A percentile compares a stretch with the other conserved stretches of the same genome.
phyloP scores from a whole-genome alignment of 2,113 vertebrate genomes.

The Chaetura pelagica region DNA sequence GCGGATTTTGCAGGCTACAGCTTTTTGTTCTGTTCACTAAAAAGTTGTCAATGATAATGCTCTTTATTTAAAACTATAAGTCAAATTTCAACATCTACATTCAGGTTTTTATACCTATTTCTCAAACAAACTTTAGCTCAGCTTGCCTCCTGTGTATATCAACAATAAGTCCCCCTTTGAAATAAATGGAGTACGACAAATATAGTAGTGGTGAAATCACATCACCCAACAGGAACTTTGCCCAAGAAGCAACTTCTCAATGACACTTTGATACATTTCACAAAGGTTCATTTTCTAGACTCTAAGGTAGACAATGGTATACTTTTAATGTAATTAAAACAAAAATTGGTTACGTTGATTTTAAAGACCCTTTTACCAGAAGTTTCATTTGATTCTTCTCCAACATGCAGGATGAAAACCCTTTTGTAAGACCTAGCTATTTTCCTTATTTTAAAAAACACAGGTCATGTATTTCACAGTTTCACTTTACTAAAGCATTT shows the following conservation, averaged over 20 bases:
- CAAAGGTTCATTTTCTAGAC: not conserved
- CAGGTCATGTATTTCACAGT: not conserved
- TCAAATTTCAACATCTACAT: not conserved
- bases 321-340: not conserved
- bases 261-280: not conserved
- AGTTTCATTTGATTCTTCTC: not conserved
- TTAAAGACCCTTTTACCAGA: not conserved
- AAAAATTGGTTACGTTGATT: not conserved
- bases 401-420: not conserved
- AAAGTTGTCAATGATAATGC: not conserved
- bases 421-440: not conserved
- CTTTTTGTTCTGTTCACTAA: not conserved
- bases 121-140: not conserved
- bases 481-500: not conserved
- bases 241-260: not conserved
- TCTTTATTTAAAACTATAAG: not conserved
- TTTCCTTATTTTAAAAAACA: not conserved
- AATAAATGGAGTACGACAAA: not conserved
- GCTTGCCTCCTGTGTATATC: not conserved
- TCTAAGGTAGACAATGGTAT: not conserved
- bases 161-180: not conserved
- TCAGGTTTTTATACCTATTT: not conserved
- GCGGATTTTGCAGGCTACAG: not conserved
- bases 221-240: not conserved
- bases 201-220: not conserved